Evolutionary conservation across 2,888 invertebrate genomes (phyloP), one percentile per base, ranked within the genome.

Genomic region (Venusia cambrica): DNA sequence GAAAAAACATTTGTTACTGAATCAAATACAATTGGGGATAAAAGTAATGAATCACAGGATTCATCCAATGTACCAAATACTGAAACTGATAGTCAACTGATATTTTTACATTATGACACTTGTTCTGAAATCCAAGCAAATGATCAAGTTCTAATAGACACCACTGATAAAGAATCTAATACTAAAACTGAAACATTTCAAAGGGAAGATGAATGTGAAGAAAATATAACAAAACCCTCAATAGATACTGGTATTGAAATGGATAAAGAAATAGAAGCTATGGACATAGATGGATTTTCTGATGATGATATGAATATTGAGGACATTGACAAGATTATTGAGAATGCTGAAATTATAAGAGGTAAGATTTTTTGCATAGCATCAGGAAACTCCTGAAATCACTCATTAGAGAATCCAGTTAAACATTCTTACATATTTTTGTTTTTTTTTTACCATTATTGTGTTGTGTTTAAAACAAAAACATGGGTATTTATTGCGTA

Each of bases 251-350:
- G 16, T 16, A 7, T 14, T 27, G 18, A 30, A 17, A 24, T 20
- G 21, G 25, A 31, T 18, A 6, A 20, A 12, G 36, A 40, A 36
- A 44, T 12, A 21, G 49, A 55, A 20, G 8, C 21, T 12, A 34
- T 38, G 33, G 43, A 55, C n/a, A 31, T 33, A 28, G 64, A 70
- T 41, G 59, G 61, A 33, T 78, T 78, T 44, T 72, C 75, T 19
- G 77, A 80, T 50, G 66, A 78, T 55, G 78, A 76, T 48, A 47
- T 76, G 14, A 67, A 77, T 45, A 68, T 76, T 54, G 73, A 73
- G 20, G 75, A 84, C 41, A 75, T 84, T 45, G 79, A 83, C 45
- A 63, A 47, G 35, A 57, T 84, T 4, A 76, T 79, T 39, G 72
- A 77, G 67, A 74, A 71, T 56, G 73, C 76, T 21, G 73, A 74